phyloP scores from a whole-genome alignment of 2,888 invertebrate species.

The Ceraclea dissimilis region DNA sequence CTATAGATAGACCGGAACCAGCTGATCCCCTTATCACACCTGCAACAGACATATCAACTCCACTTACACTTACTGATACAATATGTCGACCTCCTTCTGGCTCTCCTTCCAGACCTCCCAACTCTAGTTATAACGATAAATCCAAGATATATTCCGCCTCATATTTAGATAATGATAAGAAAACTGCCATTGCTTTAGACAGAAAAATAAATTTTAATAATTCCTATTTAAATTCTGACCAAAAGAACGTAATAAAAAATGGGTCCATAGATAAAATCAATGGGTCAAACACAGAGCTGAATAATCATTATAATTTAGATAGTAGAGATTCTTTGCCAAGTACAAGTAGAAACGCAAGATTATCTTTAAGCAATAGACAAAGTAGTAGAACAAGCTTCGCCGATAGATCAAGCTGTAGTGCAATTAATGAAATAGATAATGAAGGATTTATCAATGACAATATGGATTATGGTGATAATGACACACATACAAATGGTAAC shows the following conservation, averaged over 20 bases:
- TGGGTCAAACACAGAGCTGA: constrained; percentile 33
- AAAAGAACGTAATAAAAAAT: constrained; percentile 41
- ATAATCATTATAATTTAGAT: constrained; percentile 12
- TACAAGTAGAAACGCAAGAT: constrained; percentile 21
- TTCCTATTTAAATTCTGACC: constrained; percentile 30
- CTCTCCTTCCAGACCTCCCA: constrained; percentile 24
- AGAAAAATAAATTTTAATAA: constrained; percentile 32
- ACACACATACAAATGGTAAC: constrained; percentile 7
- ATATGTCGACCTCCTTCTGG: constrained; percentile 22
- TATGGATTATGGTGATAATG: constrained; percentile 16
- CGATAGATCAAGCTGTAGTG: constrained; percentile 25
- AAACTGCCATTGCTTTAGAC: constrained; percentile 26
- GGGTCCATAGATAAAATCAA: constrained; percentile 35
- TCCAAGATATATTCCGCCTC: constrained; percentile 28
- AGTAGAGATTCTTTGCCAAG: constrained; percentile 23
- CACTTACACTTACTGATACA: constrained; percentile 17
- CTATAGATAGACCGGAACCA: constrained; percentile 37
- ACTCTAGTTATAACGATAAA: constrained; percentile 28
- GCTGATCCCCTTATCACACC: constrained; percentile 50
- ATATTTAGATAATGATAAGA: constrained; percentile 35
- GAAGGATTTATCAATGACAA: constrained; percentile 21
- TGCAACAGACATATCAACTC: constrained; percentile 38
- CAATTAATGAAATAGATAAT: constrained; percentile 25
- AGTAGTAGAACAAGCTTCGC: constrained; percentile 23
- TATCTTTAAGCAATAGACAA: constrained; percentile 24